Base-by-base conservation (phyloP, 2,797 vertebrate species). In the Sorex maritimensis region DNA sequence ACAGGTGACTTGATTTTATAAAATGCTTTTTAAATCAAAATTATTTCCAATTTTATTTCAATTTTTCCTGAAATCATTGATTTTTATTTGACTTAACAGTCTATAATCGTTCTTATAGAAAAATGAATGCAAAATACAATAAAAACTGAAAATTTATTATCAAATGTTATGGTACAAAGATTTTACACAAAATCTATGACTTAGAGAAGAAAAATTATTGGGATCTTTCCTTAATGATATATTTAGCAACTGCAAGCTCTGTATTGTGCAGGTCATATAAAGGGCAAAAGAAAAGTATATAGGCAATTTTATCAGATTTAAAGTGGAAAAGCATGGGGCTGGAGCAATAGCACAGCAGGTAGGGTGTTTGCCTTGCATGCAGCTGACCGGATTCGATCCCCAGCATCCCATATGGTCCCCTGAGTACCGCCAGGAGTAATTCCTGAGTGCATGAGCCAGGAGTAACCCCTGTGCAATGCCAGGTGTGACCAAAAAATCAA, bases 1-100 rank as follows among this genome's bases (percentile, higher is more conserved):
- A 98, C 97, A 98, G 99, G 99, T 99, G 96, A 94, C 95, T 96
- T 94, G 38, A 17, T 97, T 94, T 95, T 55, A 46, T 44, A 78
- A 82, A 0, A 21, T 55, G 79, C 72, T 88, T 55, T n/a, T 84
- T 14, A 52, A 52, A 52, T 52, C 52, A 34, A 82, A 34, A 81
- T 17, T 52, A 81, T 91, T 85, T 87, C 23, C 28, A 81, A 5
- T 91, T 90, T 91, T 86, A 77, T 63, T 88, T 26, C 1, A 73
- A 34, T 34, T 34, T 1, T 94, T 92, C 82, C 26, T 69, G 49
- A 95, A 78, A 74, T 82, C 65, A 69, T 65, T 11, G 55, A 86
- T 91, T 86, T 26, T 65, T 23, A 81, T 91, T 30, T 95, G 12
- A 81, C 13, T 81, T 95, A 38, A 84, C 95, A 5, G 15, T 86